Evolutionary conservation across 2,888 invertebrate genomes (phyloP), one percentile per base, ranked within the genome.

Genomic region (Troides oblongomaculatus): DNA sequence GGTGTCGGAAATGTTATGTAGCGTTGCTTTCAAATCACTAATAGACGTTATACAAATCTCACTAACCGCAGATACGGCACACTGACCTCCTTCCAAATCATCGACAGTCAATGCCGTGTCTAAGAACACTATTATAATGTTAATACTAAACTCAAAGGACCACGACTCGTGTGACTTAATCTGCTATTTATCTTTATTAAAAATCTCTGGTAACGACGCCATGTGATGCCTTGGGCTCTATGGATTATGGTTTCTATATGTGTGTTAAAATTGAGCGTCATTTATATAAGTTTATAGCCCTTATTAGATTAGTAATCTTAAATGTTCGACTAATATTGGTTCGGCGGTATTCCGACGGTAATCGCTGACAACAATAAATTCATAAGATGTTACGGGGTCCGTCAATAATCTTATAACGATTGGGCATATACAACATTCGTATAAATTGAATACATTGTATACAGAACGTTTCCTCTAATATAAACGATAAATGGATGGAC

Each of bases 151-250:
- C 77, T 77, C 72, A 74, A 79, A 83, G 80, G 80, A 82, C 77
- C 75, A 76, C 77, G 73, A 71, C 72, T 71, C 72, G 73, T 75
- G 72, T 74, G 77, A 75, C 77, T 75, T 79, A 78, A 84, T 86
- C 82, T 77, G 77, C 80, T 76, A 86, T 86, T 82, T 83, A 84
- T 88, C 87, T 84, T 81, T 82, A 87, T 86, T 85, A 84, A 81
- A 76, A 43, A 85, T 82, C 80, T 81, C 78, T 74, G 76, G 77
- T 76, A 79, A 79, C 79, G 78, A 77, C 79, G 77, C 80, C 76
- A 74, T 74, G 77, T 76, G 75, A 75, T 76, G 77, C 78, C 74
- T 77, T 75, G 75, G 74, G 75, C 77, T 81, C 79, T 78, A 77
- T 72, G 73, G 83, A 84, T 84, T 83, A 82, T 75, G 77, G 71